These are phyloP conservation scores for Prochilodus magdalenae DNA, from an alignment of 2,113 vertebrate genomes.

Conservation along the genomic window DNA sequence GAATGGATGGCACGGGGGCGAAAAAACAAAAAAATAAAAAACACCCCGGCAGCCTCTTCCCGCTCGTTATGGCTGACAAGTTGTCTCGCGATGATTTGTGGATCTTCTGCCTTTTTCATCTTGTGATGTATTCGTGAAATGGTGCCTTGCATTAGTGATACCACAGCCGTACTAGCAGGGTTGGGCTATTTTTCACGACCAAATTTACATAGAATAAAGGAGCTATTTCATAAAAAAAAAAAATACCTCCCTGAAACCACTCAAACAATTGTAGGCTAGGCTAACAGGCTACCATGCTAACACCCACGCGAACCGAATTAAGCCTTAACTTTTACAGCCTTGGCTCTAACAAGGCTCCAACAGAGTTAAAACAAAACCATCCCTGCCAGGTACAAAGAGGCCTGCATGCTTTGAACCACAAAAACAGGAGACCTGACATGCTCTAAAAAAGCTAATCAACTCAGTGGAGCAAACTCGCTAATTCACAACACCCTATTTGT, in stretches of 20 bases:
- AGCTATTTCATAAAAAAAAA: neutral
- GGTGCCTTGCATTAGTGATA: slow-evolving; percentile 22
- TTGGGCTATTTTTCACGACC: neutral
- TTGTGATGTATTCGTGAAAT: slow-evolving; percentile 62
- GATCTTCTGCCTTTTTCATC: slow-evolving; percentile 71
- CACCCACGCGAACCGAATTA: neutral
- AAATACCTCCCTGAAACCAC: neutral
- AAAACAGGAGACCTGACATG: neutral
- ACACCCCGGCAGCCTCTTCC: slow-evolving; percentile 49
- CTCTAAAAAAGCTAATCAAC: neutral
- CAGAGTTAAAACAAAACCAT: neutral
- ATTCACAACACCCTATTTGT: neutral
- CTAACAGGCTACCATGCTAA: too few relatives aligned
- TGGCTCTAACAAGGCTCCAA: neutral
- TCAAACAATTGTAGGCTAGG: neutral
- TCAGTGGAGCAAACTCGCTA: neutral
- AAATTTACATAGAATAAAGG: neutral
- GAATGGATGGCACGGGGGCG: slow-evolving; percentile 79
- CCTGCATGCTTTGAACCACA: neutral
- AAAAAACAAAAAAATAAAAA: slow-evolving; percentile 47
- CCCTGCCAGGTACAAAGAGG: neutral
- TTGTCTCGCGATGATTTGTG: slow-evolving; percentile 66
- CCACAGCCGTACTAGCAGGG: slow-evolving; percentile 17
- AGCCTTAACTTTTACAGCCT: neutral
- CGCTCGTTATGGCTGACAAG: slow-evolving; percentile 56